Evolutionary conservation across 2,113 vertebrate species (phyloP).

Genomic region (Pteropus alecto): DNA sequence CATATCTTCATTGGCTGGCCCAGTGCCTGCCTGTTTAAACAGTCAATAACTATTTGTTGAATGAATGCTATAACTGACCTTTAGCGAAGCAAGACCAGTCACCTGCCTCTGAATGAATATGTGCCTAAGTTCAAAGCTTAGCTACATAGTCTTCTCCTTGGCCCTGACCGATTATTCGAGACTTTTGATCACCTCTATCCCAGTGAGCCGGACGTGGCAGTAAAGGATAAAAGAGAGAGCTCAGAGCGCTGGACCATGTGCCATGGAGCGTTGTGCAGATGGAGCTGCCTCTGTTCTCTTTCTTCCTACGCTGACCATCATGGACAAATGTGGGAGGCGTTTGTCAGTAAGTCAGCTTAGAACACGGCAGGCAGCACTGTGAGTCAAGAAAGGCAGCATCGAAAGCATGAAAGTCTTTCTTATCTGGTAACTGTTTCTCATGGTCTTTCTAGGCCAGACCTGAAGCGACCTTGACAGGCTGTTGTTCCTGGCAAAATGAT

Average conservation of each 20-base stretch:
- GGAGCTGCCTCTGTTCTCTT: background rate
- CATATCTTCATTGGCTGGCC: background rate
- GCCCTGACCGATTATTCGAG: background rate
- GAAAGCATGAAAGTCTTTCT: conserved; percentile 74
- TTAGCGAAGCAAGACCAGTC: background rate
- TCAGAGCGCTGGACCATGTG: background rate
- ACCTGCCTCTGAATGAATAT: background rate
- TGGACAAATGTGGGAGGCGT: background rate
- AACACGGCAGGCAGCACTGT: background rate
- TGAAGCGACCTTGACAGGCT: conserved; percentile 65
- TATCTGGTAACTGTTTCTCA: conserved; percentile 71
- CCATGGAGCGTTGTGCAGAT: rapidly evolving
- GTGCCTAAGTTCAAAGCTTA: background rate
- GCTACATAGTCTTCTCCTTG: background rate
- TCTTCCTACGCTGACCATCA: rapidly evolving
- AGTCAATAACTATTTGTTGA: background rate
- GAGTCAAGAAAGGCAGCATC: conserved; percentile 39
- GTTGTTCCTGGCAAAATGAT: conserved; percentile 78
- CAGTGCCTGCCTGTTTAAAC: background rate
- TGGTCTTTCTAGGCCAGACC: conserved; percentile 67
- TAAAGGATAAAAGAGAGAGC: background rate
- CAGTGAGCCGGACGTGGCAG: background rate
- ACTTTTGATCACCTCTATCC: background rate
- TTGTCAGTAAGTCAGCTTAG: conserved; percentile 36
- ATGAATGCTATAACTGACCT: background rate